Percentiles rank a stretch among this genome's conserved stretches.
Conservation (phyloP, 2,797 vertebrate genomes). For the Mionectes olivaceus region DNA sequence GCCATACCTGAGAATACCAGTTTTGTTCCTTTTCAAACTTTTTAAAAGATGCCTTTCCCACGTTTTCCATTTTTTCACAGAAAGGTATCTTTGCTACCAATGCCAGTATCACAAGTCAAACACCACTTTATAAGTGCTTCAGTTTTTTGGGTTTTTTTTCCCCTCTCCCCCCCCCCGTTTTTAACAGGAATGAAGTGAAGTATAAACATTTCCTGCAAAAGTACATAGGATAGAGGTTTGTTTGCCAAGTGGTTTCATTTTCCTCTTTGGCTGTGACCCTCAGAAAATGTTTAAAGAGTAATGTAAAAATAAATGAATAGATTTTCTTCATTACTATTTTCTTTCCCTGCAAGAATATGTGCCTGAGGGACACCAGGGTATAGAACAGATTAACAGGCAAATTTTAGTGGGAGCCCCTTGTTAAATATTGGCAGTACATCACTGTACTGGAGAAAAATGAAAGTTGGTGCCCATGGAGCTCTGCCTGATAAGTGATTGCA, state of each 20-base stretch:
- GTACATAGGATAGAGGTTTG: conserved; percentile 48
- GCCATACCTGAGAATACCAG: neutral
- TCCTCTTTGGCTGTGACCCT: conserved; percentile 63
- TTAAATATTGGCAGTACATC: conserved; percentile 60
- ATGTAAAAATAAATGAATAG: conserved; percentile 71
- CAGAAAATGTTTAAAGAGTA: conserved; percentile 65
- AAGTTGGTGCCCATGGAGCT: conserved; percentile 38
- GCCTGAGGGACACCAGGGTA: conserved; percentile 28
- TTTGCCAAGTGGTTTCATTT: conserved; percentile 71
- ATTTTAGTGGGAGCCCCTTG: conserved; percentile 51
- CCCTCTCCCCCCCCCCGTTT: neutral
- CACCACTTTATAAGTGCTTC: neutral
- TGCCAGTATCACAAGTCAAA: conserved; percentile 1
- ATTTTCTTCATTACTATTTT: conserved; percentile 63
- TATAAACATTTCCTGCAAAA: conserved; percentile 61
- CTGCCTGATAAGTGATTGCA: conserved; percentile 54
- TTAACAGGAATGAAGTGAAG: conserved; percentile 18
- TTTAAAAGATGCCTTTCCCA: neutral
- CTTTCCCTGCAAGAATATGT: conserved; percentile 43
- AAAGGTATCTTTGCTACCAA: neutral
- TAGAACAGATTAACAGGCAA: conserved; percentile 46
- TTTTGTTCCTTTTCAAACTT: neutral
- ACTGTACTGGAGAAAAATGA: conserved; percentile 32
- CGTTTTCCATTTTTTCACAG: neutral
- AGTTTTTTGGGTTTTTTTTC: neutral